Evolutionary conservation across 2,888 invertebrate genomes (phyloP).

Genomic region (Netelia inedita): DNA sequence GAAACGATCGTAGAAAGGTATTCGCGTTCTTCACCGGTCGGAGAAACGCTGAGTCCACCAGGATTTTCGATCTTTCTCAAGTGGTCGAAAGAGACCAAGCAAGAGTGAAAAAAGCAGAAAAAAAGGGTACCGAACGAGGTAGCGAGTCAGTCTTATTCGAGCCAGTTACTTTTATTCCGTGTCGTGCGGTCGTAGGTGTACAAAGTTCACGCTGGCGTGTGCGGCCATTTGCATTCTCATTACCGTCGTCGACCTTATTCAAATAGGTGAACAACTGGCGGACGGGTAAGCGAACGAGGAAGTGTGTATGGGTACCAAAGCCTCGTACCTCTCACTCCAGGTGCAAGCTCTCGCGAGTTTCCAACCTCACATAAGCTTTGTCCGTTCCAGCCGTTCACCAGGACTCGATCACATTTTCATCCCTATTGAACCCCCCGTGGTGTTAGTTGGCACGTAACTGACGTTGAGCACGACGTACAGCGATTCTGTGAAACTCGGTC

Average conservation of each 20-base stretch:
- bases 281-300: slow-evolving; percentile 57
- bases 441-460: slow-evolving; percentile 19
- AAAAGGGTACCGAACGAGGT: slow-evolving; percentile 23
- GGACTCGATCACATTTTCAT: slow-evolving; percentile 44
- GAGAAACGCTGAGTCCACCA: slow-evolving; percentile 23
- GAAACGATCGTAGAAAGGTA: background rate
- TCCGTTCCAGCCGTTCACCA: slow-evolving; percentile 21
- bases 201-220: slow-evolving; percentile 74
- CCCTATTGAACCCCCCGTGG: slow-evolving; percentile 27
- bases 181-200: slow-evolving; percentile 56
- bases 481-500: too few relatives aligned
- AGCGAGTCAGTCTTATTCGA: slow-evolving; percentile 57
- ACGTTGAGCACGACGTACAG: background rate
- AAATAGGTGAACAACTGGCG: slow-evolving; percentile 80
- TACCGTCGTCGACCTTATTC: slow-evolving; percentile 82
- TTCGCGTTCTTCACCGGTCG: background rate
- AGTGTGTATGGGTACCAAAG: slow-evolving; percentile 40
- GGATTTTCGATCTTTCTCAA: slow-evolving; percentile 30
- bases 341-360: slow-evolving; percentile 56
- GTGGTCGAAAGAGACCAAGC: slow-evolving; percentile 8
- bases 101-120: slow-evolving; percentile 10
- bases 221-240: slow-evolving; percentile 83
- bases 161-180: slow-evolving; percentile 73
- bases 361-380: slow-evolving; percentile 42
- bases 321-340: slow-evolving; percentile 49